phyloP scores from a whole-genome alignment of 2,888 invertebrate genomes.

The Phalera bucephala region DNA sequence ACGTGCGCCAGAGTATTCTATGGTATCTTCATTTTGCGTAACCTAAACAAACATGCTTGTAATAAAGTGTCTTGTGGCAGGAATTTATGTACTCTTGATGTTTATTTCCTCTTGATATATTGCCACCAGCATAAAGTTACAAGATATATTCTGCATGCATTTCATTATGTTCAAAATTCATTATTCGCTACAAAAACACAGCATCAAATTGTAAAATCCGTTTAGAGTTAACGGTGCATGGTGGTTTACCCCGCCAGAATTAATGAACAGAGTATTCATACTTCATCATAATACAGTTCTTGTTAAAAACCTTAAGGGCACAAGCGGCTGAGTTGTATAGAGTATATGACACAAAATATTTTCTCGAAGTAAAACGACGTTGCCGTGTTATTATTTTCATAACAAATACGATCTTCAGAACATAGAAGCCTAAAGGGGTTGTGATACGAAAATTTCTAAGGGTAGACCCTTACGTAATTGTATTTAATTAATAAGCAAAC shows the following conservation, averaged over 20 bases:
- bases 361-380: constrained; percentile 30
- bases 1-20: too few relatives aligned
- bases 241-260: constrained; percentile 29
- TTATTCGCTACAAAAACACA: too few relatives aligned
- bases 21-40: constrained; percentile 17
- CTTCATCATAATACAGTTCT: too few relatives aligned
- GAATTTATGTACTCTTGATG: constrained; percentile 2
- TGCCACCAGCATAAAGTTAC: too few relatives aligned
- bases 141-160: too few relatives aligned
- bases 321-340: constrained; percentile 16
- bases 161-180: too few relatives aligned
- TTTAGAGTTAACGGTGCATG: constrained; percentile 37
- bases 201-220: too few relatives aligned
- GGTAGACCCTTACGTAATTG: constrained; percentile 47
- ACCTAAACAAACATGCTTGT: constrained; percentile 24
- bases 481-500: constrained; percentile 70
- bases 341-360: constrained; percentile 38
- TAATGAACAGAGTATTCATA: constrained; percentile 45
- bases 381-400: constrained; percentile 34
- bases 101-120: background rate
- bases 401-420: constrained; percentile 36
- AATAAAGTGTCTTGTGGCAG: constrained; percentile 2
- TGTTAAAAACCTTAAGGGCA: constrained; percentile 22
- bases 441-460: constrained; percentile 41
- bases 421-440: constrained; percentile 38